Percentiles rank a stretch among this genome's conserved stretches.
Conservation (phyloP, 1,140 invertebrate genomes). For the Helicorthomorpha holstii region DNA sequence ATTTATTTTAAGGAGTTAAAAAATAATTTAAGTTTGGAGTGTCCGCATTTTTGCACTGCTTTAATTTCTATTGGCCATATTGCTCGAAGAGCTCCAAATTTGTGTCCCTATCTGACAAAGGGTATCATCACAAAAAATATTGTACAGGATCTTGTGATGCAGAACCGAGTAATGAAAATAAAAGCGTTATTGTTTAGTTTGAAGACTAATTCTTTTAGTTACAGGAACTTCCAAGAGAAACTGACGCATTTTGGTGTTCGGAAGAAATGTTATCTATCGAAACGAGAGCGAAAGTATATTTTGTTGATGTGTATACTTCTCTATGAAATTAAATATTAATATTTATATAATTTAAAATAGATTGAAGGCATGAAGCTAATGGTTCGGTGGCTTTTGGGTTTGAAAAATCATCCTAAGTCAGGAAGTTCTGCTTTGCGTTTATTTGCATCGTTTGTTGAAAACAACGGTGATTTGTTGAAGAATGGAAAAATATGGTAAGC, state of each 20-base stretch:
- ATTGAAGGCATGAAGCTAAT: slow-evolving; percentile 85
- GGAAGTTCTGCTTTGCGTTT: slow-evolving; percentile 88
- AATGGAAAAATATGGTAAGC: slow-evolving; percentile 34
- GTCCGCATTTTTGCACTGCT: slow-evolving; percentile 72
- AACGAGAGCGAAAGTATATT: slow-evolving; percentile 65
- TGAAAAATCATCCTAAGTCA: slow-evolving; percentile 71
- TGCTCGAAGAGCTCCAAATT: slow-evolving; percentile 73
- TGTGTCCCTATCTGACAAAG: slow-evolving; percentile 75
- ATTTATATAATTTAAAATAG: too few species aligned
- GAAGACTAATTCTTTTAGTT: not conserved
- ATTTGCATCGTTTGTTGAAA: slow-evolving; percentile 71
- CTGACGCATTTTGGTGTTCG: slow-evolving; percentile 60
- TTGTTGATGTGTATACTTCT: slow-evolving; percentile 2
- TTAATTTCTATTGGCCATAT: slow-evolving; percentile 89
- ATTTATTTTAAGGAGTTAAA: slow-evolving; percentile 25
- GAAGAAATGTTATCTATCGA: slow-evolving; percentile 77
- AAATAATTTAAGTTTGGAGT: slow-evolving; percentile 47
- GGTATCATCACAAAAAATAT: slow-evolving; percentile 87
- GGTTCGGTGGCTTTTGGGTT: slow-evolving; percentile 82
- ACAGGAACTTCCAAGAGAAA: slow-evolving; percentile 5
- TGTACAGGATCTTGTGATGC: slow-evolving; percentile 84
- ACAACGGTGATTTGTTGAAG: slow-evolving; percentile 64
- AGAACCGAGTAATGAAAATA: slow-evolving; percentile 34
- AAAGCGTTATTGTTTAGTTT: too few species aligned
- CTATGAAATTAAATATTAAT: too few species aligned